Conservation (phyloP, 2,113 vertebrate species). For the Eleginops maclovinus region DNA sequence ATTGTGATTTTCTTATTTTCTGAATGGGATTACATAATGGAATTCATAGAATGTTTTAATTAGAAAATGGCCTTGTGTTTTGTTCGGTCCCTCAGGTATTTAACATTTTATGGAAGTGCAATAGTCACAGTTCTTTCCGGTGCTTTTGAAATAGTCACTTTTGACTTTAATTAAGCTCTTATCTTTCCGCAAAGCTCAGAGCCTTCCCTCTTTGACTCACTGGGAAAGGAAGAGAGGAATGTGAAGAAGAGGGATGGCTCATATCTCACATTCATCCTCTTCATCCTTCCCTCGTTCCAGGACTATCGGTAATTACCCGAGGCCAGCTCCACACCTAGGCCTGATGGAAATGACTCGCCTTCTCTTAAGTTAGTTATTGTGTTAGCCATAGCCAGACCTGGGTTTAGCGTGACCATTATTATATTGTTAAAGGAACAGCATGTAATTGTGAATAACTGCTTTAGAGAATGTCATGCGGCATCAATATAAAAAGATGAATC, state of each 20-base stretch:
- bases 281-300: conserved; percentile 32
- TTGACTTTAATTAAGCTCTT: conserved; percentile 79
- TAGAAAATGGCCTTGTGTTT: conserved; percentile 57
- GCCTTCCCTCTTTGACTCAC: conserved; percentile 55
- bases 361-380: conserved; percentile 4
- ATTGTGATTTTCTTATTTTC: conserved; percentile 52
- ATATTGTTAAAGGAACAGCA: conserved; percentile 26
- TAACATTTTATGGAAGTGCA: conserved; percentile 71
- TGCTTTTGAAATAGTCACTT: conserved; percentile 53
- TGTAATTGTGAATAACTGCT: conserved; percentile 3
- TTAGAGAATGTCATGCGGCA: conserved; percentile 13
- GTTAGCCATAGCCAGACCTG: not conserved
- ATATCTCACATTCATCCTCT: conserved; percentile 45
- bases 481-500: conserved; percentile 23
- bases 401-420: conserved; percentile 14
- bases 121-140: conserved; percentile 40
- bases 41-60: conserved; percentile 63
- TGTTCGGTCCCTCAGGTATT: conserved; percentile 61
- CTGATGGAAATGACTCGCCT: conserved; percentile 23
- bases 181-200: conserved; percentile 63
- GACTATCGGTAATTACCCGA: conserved; percentile 60
- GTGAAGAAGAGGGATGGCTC: conserved; percentile 59
- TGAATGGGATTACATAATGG: conserved; percentile 52
- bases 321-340: conserved; percentile 25
- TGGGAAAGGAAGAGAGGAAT: conserved; percentile 59